These are phyloP conservation scores for Salvelinus sp. DNA, from an alignment of 2,113 vertebrate species.

Conservation along the genomic window DNA sequence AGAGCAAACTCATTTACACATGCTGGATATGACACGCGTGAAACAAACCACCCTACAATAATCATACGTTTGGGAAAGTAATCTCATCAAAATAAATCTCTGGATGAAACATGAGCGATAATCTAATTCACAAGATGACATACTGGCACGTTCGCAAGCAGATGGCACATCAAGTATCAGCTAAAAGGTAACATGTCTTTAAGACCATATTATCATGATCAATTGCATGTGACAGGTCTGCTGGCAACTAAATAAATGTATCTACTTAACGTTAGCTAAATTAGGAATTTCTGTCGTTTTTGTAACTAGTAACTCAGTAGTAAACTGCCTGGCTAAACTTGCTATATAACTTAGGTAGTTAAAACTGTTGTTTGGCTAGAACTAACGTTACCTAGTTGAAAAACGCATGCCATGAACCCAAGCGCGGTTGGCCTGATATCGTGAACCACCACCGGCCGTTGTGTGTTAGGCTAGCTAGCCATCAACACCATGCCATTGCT, in stretches of 20 bases:
- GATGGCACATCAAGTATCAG: neutral
- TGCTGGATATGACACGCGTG: neutral
- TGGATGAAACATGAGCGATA: neutral
- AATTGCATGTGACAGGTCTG: no score
- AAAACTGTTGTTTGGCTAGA: no score
- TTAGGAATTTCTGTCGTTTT: neutral
- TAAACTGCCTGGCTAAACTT: no score
- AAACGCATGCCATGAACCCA: no score
- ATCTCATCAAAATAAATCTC: neutral
- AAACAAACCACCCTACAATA: neutral
- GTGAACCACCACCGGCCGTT: neutral
- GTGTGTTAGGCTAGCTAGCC: neutral
- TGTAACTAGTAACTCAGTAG: no score
- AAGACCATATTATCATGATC: no score
- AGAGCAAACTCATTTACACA: no score
- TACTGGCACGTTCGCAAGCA: neutral
- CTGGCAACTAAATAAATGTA: no score
- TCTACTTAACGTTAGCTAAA: neutral
- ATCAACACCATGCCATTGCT: slow-evolving; percentile 30
- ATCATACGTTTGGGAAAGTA: neutral
- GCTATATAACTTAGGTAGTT: neutral
- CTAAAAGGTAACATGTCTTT: no score
- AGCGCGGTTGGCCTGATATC: no score
- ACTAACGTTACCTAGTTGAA: no score
- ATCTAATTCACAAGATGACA: neutral